Evolutionary conservation across 2,113 vertebrate species (phyloP), one percentile per base, ranked within the genome.

Genomic region (Pelecanoides urinatrix): DNA sequence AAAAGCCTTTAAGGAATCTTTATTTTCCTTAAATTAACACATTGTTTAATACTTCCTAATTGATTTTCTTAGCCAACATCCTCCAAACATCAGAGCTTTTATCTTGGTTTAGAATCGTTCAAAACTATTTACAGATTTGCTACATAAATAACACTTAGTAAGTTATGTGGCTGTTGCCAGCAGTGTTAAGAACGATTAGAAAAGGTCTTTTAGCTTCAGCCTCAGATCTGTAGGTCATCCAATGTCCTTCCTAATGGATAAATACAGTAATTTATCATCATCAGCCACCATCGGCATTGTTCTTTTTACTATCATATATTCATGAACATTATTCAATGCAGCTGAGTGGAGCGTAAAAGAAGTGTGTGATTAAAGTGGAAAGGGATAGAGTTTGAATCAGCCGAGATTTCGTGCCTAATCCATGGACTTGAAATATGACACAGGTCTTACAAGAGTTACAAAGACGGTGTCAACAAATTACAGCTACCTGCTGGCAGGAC

Each of bases 201-300:
- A 94, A 94, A 94, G 94, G 83, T 90, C 94, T 92, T 91, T 90
- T 29, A 93, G 65, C 84, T 94, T 90, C 88, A 94, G 88, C 45
- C 80, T 91, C 50, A 88, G 81, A 92, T 93, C 74, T 96, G 84
- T 96, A 96, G 94, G 97, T 97, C 95, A 96, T 79, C 72, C 95
- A 96, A 0, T 79, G 93, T 97, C 97, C 97, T 96, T 94, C 80
- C 86, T 97, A 97, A 97, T 95, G 72, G 90, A 96, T 96, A 97
- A 97, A 97, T 92, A 81, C 81, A 90, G 93, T 91, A 95, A 97
- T 97, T 97, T 94, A 96, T 96, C 96, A 96, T 90, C 96, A 95
- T 94, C 95, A 96, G 94, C 77, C 96, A 90, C 95, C 73, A 96
- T 84, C 88, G 94, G 92, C 88, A 88, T 94, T 92, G 68, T 94